phyloP scores from a whole-genome alignment of 2,888 invertebrate genomes.

The Neoaliturus tenellus region DNA sequence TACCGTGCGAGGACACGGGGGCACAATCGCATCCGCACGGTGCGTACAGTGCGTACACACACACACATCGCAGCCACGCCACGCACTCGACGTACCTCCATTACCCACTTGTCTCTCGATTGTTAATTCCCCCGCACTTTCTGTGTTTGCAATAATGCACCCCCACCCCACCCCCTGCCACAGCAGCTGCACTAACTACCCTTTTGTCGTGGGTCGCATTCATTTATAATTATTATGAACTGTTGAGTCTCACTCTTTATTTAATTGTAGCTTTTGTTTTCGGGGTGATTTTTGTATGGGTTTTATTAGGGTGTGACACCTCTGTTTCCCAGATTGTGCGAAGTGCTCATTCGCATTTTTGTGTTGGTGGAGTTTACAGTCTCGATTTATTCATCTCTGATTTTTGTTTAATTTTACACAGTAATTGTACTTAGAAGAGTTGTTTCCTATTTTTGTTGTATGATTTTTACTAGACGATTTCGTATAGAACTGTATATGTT shows the following conservation, averaged over 20 bases:
- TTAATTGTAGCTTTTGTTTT: neutral
- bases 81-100: too few relatives aligned
- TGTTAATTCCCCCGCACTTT: slow-evolving; percentile 30
- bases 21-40: neutral
- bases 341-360: too few relatives aligned
- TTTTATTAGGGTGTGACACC: neutral
- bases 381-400: too few relatives aligned
- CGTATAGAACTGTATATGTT: too few relatives aligned
- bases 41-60: too few relatives aligned
- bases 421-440: too few relatives aligned
- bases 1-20: neutral
- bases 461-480: too few relatives aligned
- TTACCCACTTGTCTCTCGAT: slow-evolving; percentile 17
- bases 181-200: neutral
- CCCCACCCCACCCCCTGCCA: neutral
- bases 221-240: neutral
- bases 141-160: slow-evolving; percentile 27
- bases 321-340: neutral
- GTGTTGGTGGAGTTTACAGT: too few relatives aligned
- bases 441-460: too few relatives aligned
- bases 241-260: neutral
- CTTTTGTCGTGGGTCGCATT: neutral
- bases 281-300: neutral
- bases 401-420: too few relatives aligned
- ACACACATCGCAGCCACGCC: too few relatives aligned